Conservation (phyloP, 2,888 invertebrate genomes). For the Ormyrus pomaceus region DNA sequence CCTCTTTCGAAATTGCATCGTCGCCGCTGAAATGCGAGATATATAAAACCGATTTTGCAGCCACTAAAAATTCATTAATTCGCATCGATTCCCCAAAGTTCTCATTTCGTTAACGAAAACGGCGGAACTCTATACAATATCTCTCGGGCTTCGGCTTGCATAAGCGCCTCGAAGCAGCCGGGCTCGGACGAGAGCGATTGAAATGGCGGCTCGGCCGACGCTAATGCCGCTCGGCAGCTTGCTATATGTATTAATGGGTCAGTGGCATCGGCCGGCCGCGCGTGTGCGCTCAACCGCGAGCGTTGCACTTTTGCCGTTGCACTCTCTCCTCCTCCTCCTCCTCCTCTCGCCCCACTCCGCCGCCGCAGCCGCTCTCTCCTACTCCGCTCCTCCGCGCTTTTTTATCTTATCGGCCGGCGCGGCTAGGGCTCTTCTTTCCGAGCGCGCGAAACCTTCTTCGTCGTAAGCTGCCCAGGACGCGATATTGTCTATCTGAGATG, state of each 20-base stretch:
- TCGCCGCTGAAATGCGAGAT: no score
- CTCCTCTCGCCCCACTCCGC: conserved; percentile 1
- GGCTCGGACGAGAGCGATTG: conserved; percentile 7
- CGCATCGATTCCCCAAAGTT: no score
- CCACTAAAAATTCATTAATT: no score
- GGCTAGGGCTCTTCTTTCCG: background rate
- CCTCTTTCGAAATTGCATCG: no score
- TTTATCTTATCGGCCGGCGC: background rate
- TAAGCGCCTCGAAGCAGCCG: conserved; percentile 60
- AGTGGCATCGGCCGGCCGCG: conserved; percentile 69
- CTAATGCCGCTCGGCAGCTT: conserved; percentile 46
- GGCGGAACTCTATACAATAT: no score
- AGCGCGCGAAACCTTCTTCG: background rate
- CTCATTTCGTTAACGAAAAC: no score
- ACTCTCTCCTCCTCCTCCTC: conserved; percentile 43
- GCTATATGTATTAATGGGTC: conserved; percentile 74
- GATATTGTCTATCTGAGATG: background rate
- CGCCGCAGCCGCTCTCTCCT: background rate
- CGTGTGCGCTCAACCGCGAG: conserved; percentile 66
- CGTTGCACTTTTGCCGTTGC: conserved; percentile 68
- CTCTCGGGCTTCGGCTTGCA: conserved; percentile 17
- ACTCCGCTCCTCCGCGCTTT: background rate
- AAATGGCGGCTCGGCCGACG: conserved; percentile 14
- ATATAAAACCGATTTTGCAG: no score
- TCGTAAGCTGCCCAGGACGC: background rate